A percentile compares a stretch with the other conserved stretches of the same genome.
These are phyloP conservation scores for Watsonalla binaria DNA, from an alignment of 2,888 invertebrate genomes.

Conservation along the genomic window DNA sequence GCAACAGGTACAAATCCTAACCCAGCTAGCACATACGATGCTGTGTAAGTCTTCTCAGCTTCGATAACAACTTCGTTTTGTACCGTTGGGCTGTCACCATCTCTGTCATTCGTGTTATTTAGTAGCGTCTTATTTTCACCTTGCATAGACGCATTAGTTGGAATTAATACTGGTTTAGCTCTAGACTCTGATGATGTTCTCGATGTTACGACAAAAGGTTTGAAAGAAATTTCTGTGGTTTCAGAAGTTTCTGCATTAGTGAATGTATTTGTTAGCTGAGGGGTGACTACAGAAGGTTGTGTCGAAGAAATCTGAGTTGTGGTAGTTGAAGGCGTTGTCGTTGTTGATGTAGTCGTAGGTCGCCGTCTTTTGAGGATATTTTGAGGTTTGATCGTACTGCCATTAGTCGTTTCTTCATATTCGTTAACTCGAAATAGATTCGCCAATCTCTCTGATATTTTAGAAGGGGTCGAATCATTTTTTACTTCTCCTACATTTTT, in stretches of 20 bases:
- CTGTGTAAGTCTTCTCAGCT: constrained; percentile 78
- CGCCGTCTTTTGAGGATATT: constrained; percentile 57
- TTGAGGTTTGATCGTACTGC: constrained; percentile 46
- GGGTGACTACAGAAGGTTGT: constrained; percentile 20
- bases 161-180: constrained; percentile 39
- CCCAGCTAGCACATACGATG: constrained; percentile 80
- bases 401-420: constrained; percentile 40
- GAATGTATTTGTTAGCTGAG: constrained; percentile 18
- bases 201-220: constrained; percentile 61
- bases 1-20: constrained; percentile 79
- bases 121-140: constrained; percentile 26
- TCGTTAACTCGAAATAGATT: constrained; percentile 47
- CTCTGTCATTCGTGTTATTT: constrained; percentile 39
- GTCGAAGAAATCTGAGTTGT: constrained; percentile 13
- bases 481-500: constrained; percentile 28
- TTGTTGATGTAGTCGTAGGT: constrained; percentile 65
- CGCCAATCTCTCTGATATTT: constrained; percentile 47
- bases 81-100: constrained; percentile 28
- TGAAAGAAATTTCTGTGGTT: constrained; percentile 37
- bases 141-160: constrained; percentile 30
- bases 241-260: constrained; percentile 25
- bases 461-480: constrained; percentile 37
- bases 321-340: constrained; percentile 36
- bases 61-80: constrained; percentile 77
- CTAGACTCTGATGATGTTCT: constrained; percentile 65